Percentiles rank a stretch among this genome's conserved stretches.
These are phyloP conservation scores for Caranx melampygus DNA, from an alignment of 2,113 vertebrate species.

Conservation along the genomic window DNA sequence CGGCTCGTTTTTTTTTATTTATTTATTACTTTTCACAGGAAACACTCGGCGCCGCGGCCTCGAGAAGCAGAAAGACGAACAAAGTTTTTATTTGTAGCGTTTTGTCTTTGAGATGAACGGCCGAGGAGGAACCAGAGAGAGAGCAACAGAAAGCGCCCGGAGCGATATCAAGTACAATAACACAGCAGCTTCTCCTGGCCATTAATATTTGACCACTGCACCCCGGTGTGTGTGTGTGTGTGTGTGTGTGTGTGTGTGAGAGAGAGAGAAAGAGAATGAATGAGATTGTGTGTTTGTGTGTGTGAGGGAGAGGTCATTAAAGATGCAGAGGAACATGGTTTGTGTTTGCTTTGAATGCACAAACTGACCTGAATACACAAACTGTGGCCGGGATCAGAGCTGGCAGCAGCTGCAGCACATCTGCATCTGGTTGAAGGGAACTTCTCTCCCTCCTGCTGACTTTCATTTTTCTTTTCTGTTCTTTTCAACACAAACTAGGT, in stretches of 20 bases:
- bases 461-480: background rate
- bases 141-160: conserved; percentile 49
- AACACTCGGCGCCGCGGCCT: background rate
- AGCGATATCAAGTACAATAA: conserved; percentile 72
- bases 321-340: conserved; percentile 69
- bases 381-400: conserved; percentile 23
- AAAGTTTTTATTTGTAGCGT: conserved; percentile 55
- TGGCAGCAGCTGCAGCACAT: conserved; percentile 56
- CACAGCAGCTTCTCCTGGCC: conserved; percentile 54
- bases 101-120: conserved; percentile 51
- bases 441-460: background rate
- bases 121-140: conserved; percentile 28
- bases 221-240: conserved; percentile 28
- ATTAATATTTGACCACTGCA: conserved; percentile 75
- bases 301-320: conserved; percentile 62
- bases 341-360: conserved; percentile 72
- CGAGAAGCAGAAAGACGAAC: background rate
- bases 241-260: background rate
- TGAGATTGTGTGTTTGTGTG: background rate
- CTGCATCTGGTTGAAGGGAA: conserved; percentile 56
- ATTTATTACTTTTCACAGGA: too few species aligned
- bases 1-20: too few species aligned
- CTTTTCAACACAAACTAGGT: background rate
- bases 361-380: conserved; percentile 74
- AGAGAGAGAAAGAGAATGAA: background rate